Evolutionary conservation across 2,888 invertebrate species (phyloP), one percentile per base, ranked within the genome.

Genomic region (Drosophila acutilabella): DNA sequence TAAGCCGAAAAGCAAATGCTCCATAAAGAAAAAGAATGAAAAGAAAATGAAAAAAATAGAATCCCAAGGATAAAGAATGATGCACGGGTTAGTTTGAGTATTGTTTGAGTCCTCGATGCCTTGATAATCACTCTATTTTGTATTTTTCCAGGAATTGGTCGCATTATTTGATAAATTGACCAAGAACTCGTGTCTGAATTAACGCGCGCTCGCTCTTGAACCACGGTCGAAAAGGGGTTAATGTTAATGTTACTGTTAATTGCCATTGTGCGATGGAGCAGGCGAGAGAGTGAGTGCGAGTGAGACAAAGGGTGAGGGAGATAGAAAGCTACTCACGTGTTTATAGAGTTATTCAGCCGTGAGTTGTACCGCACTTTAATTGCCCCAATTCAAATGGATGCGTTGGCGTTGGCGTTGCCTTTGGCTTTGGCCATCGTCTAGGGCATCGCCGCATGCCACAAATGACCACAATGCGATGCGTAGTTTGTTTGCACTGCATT

Each of bases 361-460:
- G 68, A 72, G 80, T 64, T 71, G 71, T 66, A 73, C 66, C 78
- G 75, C 75, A 84, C 85, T 89, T 89, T 89, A 87, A 87, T 89
- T 87, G 86, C 86, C 89, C 90, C 89, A 87, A 89, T 89, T 87
- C 88, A 77, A 74, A 79, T 71, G 66, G 64, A 71, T 78, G 73
- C 75, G 74, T 73, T 82, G 81, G 83, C 75, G 71, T 72, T 76
- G 30, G 26, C 7, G 26, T 26, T 26, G 26, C 26, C 45, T 14
- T 45, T 40, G 33, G n/a, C 20, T 58, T 57, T 30, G 30, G 30
- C 8, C 30, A 30, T 7, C 30, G 30, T 30, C 30, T 30, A 30
- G 30, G 30, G 30, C 30, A 30, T 30, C 30, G 70, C 74, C 70
- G 78, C 68, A 81, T 68, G 72, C 89, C 89, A 36, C 36, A 36